Base-by-base conservation (phyloP, 1,140 invertebrate genomes). In the Lithobius niger region DNA sequence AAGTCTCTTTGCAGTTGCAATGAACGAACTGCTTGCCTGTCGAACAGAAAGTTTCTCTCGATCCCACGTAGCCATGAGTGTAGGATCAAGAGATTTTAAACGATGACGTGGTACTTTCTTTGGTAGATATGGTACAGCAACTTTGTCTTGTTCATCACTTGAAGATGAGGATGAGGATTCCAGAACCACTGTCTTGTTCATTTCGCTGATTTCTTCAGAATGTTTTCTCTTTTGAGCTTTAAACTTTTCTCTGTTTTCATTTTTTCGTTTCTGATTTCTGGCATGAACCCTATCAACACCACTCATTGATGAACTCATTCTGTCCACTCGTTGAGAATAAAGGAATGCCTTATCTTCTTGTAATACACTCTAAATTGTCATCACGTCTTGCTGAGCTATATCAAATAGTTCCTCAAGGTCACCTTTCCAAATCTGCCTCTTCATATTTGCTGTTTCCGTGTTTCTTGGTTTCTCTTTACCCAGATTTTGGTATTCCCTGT, bases 391-490 rank as follows among this genome's bases (percentile, higher is more conserved):
- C 42, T 43, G 10, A 13, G 42, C 40, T 44, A 44, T 52, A n/a
- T 52, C 54, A 25, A 24, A 50, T 43, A 55, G 49, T 28, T 2
- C 43, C 54, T n/a, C n/a, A n/a, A n/a, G n/a, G n/a, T n/a, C n/a
- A 36, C n/a, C 31, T 36, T 36, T 36, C 31, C 31, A 36, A 36
- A 36, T 36, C 31, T 36, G 31, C 31, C 31, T 10, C n/a, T 52
- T 56, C 27, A 40, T 13, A 52, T 56, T 48, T 56, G 48, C 40
- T 36, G 22, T 56, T 4, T 56, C 55, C n/a, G 18, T 52, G 47
- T 56, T 56, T 56, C 54, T 55, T 36, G 44, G 51, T 55, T 55
- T 54, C 48, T 56, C 55, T 56, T 56, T 56, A 53, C 49, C 48
- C 55, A 56, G 26, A 56, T 54, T 53, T 56, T 53, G 48, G 26